Evolutionary conservation across 2,113 vertebrate genomes (phyloP).

Genomic region (Orientallactaga bullata): DNA sequence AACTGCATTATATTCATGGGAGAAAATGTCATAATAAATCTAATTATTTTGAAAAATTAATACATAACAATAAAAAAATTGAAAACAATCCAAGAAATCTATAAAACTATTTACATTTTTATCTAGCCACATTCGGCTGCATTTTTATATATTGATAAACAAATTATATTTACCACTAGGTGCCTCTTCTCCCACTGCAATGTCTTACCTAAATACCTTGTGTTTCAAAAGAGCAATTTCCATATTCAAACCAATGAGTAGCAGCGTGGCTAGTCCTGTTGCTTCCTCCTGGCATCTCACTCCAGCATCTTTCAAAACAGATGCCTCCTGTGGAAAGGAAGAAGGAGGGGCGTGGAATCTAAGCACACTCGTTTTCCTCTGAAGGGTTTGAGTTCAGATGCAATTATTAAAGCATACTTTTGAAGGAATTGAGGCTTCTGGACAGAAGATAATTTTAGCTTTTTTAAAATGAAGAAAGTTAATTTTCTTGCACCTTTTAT

Average conservation of each 20-base stretch:
- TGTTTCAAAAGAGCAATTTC: constrained; percentile 10
- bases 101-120: neutral
- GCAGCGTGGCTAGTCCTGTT: neutral
- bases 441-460: neutral
- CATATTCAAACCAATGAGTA: neutral
- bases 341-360: neutral
- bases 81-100: neutral
- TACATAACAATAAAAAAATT: neutral
- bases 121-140: neutral
- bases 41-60: neutral
- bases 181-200: neutral
- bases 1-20: neutral
- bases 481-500: neutral
- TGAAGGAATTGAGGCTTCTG: neutral
- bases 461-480: neutral
- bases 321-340: neutral
- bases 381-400: neutral
- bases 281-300: neutral
- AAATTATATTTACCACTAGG: neutral
- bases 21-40: neutral
- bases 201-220: neutral
- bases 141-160: neutral
- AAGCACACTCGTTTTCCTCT: neutral
- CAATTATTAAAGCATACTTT: neutral
- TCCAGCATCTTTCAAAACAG: neutral